These are phyloP conservation scores for Arbacia lixula DNA, from an alignment of 53 echinoderm and acorn worm species.

Conservation along the genomic window DNA sequence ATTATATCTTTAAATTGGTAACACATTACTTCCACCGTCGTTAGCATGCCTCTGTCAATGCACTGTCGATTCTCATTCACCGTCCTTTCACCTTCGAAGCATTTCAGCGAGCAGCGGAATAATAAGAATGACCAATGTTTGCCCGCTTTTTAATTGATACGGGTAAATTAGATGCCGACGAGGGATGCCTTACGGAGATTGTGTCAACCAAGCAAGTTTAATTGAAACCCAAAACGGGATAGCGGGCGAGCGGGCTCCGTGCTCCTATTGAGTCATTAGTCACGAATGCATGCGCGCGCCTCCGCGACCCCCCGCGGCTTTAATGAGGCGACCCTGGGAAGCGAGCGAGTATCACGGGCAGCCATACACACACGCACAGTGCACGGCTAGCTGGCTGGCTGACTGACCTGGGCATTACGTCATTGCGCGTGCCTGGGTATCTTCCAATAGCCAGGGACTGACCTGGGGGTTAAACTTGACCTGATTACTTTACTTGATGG, in stretches of 20 bases:
- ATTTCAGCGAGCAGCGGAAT: no score
- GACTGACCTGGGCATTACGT: constrained; percentile 29
- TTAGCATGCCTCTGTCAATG: no score
- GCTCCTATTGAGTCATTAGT: constrained; percentile 42
- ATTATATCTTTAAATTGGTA: no score
- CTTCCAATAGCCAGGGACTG: neutral
- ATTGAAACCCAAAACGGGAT: constrained; percentile 32
- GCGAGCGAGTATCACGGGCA: neutral
- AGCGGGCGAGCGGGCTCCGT: constrained; percentile 21
- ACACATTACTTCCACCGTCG: no score
- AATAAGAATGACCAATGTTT: constrained; percentile 6
- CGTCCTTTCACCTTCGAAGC: no score
- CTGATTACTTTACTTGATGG: constrained; percentile 32
- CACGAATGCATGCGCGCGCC: constrained; percentile 5
- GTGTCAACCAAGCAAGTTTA: constrained; percentile 38
- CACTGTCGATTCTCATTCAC: no score
- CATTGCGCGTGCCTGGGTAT: constrained; percentile 19
- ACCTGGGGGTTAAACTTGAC: constrained; percentile 45
- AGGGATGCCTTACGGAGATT: constrained; percentile 14
- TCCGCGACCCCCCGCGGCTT: constrained; percentile 6
- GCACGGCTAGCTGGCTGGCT: neutral
- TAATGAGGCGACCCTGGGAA: constrained; percentile 11
- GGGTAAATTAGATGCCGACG: neutral
- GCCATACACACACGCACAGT: no score
- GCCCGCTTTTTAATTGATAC: neutral